phyloP scores from a whole-genome alignment of 2,888 invertebrate species.

The Andrena praecox region DNA sequence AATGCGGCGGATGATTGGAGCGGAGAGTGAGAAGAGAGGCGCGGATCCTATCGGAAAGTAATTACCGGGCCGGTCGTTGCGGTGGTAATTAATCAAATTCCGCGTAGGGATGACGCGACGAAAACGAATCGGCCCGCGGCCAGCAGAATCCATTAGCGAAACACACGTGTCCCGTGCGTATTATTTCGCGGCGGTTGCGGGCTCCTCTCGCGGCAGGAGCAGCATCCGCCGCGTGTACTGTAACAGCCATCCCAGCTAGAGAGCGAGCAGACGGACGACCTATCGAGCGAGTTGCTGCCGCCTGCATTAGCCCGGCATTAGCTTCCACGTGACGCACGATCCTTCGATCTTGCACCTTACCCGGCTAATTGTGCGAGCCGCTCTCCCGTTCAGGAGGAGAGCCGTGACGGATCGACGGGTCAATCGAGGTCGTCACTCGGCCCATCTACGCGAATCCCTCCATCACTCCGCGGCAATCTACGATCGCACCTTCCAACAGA shows the following conservation, averaged over 20 bases:
- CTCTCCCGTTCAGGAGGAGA: slow-evolving; percentile 59
- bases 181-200: slow-evolving; percentile 53
- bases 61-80: slow-evolving; percentile 76
- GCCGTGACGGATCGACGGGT: slow-evolving; percentile 74
- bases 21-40: slow-evolving; percentile 62
- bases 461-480: slow-evolving; percentile 33
- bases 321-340: slow-evolving; percentile 74
- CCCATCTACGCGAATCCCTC: slow-evolving; percentile 54
- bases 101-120: slow-evolving; percentile 80
- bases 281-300: slow-evolving; percentile 22
- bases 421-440: slow-evolving; percentile 74
- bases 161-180: slow-evolving; percentile 75
- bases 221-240: no score
- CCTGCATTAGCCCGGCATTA: slow-evolving; percentile 69
- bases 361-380: slow-evolving; percentile 72
- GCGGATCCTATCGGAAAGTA: slow-evolving; percentile 80
- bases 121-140: slow-evolving; percentile 77
- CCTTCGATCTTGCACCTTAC: slow-evolving; percentile 72
- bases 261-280: slow-evolving; percentile 33
- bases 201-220: no score
- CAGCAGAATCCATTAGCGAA: slow-evolving; percentile 79
- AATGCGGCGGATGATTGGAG: slow-evolving; percentile 56
- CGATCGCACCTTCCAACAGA: slow-evolving; percentile 40
- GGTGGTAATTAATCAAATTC: slow-evolving; percentile 81
- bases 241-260: neutral